Evolutionary conservation across 2,888 invertebrate genomes (phyloP).

Genomic region (Apamea crenata): DNA sequence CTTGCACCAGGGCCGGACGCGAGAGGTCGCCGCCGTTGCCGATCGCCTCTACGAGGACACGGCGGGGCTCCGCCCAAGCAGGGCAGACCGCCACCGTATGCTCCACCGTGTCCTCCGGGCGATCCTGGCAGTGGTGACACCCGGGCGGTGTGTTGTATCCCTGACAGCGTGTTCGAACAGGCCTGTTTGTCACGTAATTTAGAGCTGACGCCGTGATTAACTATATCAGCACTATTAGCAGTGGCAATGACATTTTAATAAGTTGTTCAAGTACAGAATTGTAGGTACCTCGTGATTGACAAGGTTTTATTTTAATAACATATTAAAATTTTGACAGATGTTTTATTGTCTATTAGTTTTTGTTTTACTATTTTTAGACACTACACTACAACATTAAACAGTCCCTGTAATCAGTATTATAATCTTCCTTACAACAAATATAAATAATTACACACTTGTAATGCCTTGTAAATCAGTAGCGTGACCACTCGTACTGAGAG

Average conservation of each 20-base stretch:
- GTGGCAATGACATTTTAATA: neutral
- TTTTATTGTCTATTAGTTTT: neutral
- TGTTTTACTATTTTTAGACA: neutral
- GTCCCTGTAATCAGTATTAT: neutral
- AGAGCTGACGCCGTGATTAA: neutral
- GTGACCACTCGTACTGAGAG: conserved; percentile 19
- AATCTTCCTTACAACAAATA: neutral
- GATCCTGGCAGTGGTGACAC: too few relatives aligned
- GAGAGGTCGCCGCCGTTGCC: too few relatives aligned
- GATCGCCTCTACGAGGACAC: too few relatives aligned
- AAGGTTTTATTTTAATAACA: neutral
- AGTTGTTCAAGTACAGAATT: neutral
- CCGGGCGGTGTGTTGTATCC: too few relatives aligned
- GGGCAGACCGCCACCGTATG: too few relatives aligned
- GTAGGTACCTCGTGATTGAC: neutral
- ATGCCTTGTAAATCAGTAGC: conserved; percentile 10
- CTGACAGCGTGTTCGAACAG: conserved; percentile 36
- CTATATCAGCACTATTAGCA: conserved; percentile 23
- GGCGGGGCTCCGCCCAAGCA: too few relatives aligned
- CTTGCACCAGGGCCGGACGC: too few relatives aligned
- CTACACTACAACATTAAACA: neutral
- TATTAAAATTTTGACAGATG: neutral
- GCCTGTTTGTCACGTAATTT: conserved; percentile 41
- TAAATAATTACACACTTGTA: conserved; percentile 6
- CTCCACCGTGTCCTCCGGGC: too few relatives aligned